Percentiles rank a stretch among this genome's conserved stretches.
Evolutionary conservation across 92 coral and sea anemone genomes (phyloP).

Genomic region (Bergia sp.): DNA sequence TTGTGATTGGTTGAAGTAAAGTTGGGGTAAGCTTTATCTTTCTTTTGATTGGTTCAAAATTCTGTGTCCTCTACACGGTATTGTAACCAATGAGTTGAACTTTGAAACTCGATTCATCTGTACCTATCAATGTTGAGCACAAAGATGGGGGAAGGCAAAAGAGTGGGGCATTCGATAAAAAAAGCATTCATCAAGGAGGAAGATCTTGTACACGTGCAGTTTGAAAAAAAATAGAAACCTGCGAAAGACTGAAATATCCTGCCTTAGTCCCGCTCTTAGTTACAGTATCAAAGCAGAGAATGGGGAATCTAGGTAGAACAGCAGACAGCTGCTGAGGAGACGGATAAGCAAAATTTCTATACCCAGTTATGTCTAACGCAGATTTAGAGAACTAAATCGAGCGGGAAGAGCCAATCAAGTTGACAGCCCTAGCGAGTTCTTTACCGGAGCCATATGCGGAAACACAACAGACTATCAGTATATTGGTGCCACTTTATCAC

Average conservation of each 20-base stretch:
- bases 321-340: not conserved
- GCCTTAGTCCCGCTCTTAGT: not conserved
- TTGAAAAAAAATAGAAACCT: not conserved
- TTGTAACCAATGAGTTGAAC: no score
- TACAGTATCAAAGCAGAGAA: not conserved
- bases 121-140: no score
- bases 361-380: not conserved
- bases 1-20: no score
- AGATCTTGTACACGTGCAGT: not conserved
- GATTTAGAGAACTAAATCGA: not conserved
- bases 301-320: not conserved
- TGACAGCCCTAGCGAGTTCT: not conserved
- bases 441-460: not conserved
- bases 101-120: no score
- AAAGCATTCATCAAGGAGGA: not conserved
- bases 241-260: not conserved
- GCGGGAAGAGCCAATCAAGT: not conserved
- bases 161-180: no score
- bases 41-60: no score
- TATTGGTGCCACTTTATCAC: not conserved
- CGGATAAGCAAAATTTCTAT: not conserved
- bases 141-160: no score
- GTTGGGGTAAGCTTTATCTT: no score
- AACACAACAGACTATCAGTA: not conserved
- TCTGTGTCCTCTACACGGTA: no score